phyloP scores from a whole-genome alignment of 2,888 invertebrate genomes.

The Itoplectis maculator region DNA sequence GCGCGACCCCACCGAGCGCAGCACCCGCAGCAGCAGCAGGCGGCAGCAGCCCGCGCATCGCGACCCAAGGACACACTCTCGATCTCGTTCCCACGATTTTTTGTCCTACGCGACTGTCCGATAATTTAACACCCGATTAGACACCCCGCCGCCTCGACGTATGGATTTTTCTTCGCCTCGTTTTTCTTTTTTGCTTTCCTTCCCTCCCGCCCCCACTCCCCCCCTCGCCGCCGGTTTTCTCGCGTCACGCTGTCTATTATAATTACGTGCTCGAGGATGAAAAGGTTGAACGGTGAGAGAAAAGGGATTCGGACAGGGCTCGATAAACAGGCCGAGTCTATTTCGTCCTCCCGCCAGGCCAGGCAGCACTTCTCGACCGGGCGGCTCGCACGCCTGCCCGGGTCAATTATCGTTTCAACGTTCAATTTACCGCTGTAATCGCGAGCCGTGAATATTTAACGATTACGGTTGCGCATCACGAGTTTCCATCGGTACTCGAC shows the following conservation, averaged over 20 bases:
- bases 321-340: slow-evolving; percentile 23
- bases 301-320: slow-evolving; percentile 13
- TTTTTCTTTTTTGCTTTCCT: too few species aligned
- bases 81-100: slow-evolving; percentile 44
- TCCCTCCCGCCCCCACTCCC: too few species aligned
- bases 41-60: too few species aligned
- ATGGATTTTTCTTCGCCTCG: slow-evolving; percentile 33
- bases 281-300: slow-evolving; percentile 41
- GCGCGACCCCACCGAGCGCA: slow-evolving; percentile 34
- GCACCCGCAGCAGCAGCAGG: too few species aligned
- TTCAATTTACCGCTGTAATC: neutral
- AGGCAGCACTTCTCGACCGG: too few species aligned
- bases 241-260: slow-evolving; percentile 27
- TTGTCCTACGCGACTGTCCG: slow-evolving; percentile 53
- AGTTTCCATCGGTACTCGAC: neutral
- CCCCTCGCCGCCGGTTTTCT: slow-evolving; percentile 10
- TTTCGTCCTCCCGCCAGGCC: neutral
- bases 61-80: slow-evolving; percentile 56
- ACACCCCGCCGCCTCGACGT: slow-evolving; percentile 13
- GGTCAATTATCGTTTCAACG: slow-evolving; percentile 1
- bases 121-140: slow-evolving; percentile 64
- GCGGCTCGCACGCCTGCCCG: too few species aligned
- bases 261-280: slow-evolving; percentile 19
- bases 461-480: neutral
- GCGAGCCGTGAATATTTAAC: neutral